Conservation (phyloP, 2,797 vertebrate genomes). For the Fringilla coelebs region DNA sequence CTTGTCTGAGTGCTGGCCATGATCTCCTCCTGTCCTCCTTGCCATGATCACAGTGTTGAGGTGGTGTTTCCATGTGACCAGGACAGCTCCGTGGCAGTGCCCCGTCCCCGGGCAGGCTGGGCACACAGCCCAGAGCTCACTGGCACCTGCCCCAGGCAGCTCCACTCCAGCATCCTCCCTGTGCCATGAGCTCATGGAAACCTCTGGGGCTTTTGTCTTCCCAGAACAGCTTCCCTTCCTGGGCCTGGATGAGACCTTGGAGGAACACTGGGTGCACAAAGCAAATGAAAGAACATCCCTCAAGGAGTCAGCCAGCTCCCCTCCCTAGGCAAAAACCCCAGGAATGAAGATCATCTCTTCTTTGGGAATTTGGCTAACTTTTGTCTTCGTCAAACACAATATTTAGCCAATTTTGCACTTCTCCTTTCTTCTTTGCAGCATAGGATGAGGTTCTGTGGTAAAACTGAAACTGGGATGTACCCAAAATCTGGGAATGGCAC, state of each 20-base stretch:
- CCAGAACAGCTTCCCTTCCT: neutral
- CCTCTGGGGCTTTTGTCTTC: neutral
- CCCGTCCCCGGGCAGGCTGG: fast-evolving
- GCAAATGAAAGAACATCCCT: neutral
- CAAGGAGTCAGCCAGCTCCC: neutral
- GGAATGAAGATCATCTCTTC: neutral
- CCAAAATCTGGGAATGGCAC: neutral
- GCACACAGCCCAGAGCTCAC: fast-evolving
- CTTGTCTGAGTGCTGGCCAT: neutral
- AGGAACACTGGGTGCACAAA: neutral
- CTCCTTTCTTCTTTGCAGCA: neutral
- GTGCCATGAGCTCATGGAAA: neutral
- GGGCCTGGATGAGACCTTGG: neutral
- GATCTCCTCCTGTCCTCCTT: neutral
- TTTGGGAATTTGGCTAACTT: neutral
- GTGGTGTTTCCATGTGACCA: neutral
- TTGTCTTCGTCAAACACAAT: neutral
- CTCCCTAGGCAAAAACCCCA: too few species aligned
- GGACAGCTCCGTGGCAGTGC: neutral
- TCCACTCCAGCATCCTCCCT: neutral
- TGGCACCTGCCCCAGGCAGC: neutral
- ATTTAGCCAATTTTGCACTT: neutral
- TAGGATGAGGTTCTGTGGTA: neutral
- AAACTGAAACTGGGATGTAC: neutral
- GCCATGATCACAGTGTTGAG: neutral